Base-by-base conservation (phyloP, 2,888 invertebrate species). In the Acrobeloides nanus region DNA sequence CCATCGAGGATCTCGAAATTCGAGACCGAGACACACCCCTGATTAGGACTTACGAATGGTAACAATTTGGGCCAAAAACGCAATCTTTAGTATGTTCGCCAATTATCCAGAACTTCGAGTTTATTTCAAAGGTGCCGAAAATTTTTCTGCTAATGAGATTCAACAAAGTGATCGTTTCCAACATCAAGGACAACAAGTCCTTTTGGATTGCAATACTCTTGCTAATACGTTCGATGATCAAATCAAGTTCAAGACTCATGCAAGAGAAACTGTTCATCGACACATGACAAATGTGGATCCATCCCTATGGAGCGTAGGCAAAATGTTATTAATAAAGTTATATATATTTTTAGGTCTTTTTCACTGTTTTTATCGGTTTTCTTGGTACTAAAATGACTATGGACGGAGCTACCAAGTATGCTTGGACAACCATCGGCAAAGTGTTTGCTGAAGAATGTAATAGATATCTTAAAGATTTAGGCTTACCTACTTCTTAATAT, bases 111-210 rank as follows among this genome's bases (percentile, higher is more conserved):
- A 58, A 26, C 55, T 66, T 18, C 64, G 62, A 25, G 43, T 44
- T 4, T 66, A 64, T 43, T 62, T 62, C 48, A 61, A 61, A 39
- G 64, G 65, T 10, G 64, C 62, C 12, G 60, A 62, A 38, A 56
- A 62, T 21, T 58, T 47, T 38, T 47, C 53, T 3, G 60, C 64
- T 2, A 53, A 64, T 8, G 58, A 64, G 29, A 64, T 64, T 21
- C 55, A 60, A 26, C 50, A 53, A 34, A 53, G 53, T 31, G 64
- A 62, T 15, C 54, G 62, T 1, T 72, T 72, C 55, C 61, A 64
- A 48, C 69, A 71, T 45, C 71, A 72, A 46, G 72, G 71, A 10
- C 61, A 60, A 27, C 61, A 69, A 5, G 49, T 71, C 23, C 61
- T 72, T 3, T 48, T 70, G 17, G 65, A 67, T 10, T 41, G 56